phyloP scores from a whole-genome alignment of 2,888 invertebrate genomes.

The Hylaea fasciaria region DNA sequence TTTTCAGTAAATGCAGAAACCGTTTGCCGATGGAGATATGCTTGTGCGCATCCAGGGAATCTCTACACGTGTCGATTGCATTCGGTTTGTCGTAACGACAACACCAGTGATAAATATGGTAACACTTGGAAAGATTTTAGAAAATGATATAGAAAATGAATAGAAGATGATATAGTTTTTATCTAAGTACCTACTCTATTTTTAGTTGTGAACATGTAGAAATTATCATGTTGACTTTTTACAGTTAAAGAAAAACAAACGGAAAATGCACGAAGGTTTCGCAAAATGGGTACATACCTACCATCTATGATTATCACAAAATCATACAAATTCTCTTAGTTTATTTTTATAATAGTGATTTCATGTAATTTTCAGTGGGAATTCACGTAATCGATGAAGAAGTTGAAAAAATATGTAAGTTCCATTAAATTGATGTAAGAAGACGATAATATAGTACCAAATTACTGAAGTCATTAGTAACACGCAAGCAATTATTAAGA shows the following conservation, averaged over 20 bases:
- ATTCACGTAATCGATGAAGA: constrained; percentile 62
- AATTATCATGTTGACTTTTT: background rate
- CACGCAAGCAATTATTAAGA: no score
- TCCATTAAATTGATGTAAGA: background rate
- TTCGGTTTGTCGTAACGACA: constrained; percentile 44
- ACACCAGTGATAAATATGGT: background rate
- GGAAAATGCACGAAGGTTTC: constrained; percentile 43
- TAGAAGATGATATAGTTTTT: background rate
- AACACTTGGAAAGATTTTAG: no score
- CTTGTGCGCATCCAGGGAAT: constrained; percentile 48
- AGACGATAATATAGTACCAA: no score
- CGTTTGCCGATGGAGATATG: constrained; percentile 63
- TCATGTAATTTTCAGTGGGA: constrained; percentile 51
- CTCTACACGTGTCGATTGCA: constrained; percentile 60
- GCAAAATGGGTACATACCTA: constrained; percentile 64
- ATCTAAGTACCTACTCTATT: background rate
- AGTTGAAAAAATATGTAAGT: constrained; percentile 72
- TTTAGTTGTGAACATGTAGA: no score
- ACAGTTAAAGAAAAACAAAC: constrained; percentile 44
- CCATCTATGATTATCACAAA: constrained; percentile 31
- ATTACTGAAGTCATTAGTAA: no score
- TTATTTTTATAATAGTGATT: constrained; percentile 11
- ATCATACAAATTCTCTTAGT: background rate
- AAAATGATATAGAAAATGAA: no score
- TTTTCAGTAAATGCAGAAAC: constrained; percentile 19